phyloP scores from a whole-genome alignment of 2,113 vertebrate genomes.

The Colius striatus region DNA sequence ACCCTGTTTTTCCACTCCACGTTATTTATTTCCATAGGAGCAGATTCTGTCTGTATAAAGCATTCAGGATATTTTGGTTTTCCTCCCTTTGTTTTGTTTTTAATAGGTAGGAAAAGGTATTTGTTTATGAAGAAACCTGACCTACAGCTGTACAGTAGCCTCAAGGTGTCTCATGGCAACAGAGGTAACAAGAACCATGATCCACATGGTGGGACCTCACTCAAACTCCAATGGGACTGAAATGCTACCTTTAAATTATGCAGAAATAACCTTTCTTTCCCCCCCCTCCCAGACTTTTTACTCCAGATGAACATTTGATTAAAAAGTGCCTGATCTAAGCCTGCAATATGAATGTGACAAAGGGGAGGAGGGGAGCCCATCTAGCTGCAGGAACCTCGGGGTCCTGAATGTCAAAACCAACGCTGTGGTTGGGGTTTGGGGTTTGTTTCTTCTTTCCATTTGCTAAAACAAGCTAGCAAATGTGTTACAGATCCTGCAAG shows the following conservation, averaged over 20 bases:
- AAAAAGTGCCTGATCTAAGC: constrained; percentile 82
- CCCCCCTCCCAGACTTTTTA: constrained; percentile 65
- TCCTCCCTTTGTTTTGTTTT: constrained; percentile 46
- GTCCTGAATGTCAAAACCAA: constrained; percentile 71
- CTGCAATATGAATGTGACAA: constrained; percentile 71
- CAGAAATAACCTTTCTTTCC: constrained; percentile 66
- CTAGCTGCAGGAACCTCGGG: constrained; percentile 59
- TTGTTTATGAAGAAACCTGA: constrained; percentile 72
- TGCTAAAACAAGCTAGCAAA: constrained; percentile 41
- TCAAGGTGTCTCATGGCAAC: constrained; percentile 44
- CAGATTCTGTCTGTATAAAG: constrained; percentile 73
- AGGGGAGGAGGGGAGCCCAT: constrained; percentile 28
- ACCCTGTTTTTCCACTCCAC: constrained; percentile 66
- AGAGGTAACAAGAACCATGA: constrained; percentile 28
- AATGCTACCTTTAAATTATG: constrained; percentile 69
- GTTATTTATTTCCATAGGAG: constrained; percentile 84
- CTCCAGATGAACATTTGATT: constrained; percentile 74
- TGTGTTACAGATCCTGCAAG: neutral
- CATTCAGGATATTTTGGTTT: constrained; percentile 57
- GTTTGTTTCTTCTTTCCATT: constrained; percentile 41
- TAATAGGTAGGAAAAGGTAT: constrained; percentile 65
- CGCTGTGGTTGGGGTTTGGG: neutral
- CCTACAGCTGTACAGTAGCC: constrained; percentile 71
- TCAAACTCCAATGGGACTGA: constrained; percentile 50
- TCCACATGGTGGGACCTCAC: constrained; percentile 19